Conservation (phyloP, 2,888 invertebrate genomes). For the Agrochola macilenta region DNA sequence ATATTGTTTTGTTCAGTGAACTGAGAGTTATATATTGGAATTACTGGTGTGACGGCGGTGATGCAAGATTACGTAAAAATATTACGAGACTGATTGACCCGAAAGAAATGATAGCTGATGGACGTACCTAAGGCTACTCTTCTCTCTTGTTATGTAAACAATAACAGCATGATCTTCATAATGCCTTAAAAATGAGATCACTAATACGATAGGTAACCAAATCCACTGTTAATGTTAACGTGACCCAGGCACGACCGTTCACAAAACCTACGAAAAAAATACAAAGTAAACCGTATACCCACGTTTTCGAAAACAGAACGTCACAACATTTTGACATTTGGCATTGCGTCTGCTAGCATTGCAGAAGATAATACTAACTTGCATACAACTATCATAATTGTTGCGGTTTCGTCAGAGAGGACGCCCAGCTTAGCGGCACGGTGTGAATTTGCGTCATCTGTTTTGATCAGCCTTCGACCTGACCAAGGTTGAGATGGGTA, state of each 20-base stretch:
- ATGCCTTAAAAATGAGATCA: background rate
- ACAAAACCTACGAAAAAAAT: background rate
- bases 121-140: background rate
- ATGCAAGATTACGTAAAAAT: slow-evolving; percentile 33
- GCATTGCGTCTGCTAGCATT: slow-evolving; percentile 39
- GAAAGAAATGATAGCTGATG: background rate
- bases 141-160: background rate
- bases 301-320: background rate
- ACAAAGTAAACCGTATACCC: slow-evolving; percentile 2
- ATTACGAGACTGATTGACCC: slow-evolving; percentile 21
- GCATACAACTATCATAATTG: slow-evolving; percentile 58
- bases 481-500: slow-evolving; percentile 41
- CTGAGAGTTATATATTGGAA: slow-evolving; percentile 25
- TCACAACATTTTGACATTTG: slow-evolving; percentile 46
- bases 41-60: slow-evolving; percentile 17
- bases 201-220: background rate
- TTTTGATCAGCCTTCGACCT: slow-evolving; percentile 53
- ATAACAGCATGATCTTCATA: background rate
- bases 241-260: background rate
- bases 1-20: slow-evolving; percentile 32
- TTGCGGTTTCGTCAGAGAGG: slow-evolving; percentile 52
- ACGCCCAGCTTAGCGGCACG: slow-evolving; percentile 15
- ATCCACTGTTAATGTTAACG: background rate
- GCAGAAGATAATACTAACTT: slow-evolving; percentile 46
- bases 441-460: slow-evolving; percentile 59